phyloP scores from a whole-genome alignment of 1,140 invertebrate species.

The Epicauta chinensis region DNA sequence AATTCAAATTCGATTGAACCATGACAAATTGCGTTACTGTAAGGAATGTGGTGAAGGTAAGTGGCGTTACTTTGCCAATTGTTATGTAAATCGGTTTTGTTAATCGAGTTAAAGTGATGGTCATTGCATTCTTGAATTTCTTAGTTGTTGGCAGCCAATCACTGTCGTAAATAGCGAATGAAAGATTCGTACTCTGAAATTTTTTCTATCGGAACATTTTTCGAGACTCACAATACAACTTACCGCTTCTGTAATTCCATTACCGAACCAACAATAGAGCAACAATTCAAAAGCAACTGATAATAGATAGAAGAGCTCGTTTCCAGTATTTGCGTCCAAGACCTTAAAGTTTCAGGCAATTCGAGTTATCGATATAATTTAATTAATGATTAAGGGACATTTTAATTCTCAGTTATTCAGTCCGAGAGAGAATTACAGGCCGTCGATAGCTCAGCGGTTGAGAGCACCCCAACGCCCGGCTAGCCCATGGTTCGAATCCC shows the following conservation, averaged over 20 bases:
- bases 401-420: too few relatives aligned
- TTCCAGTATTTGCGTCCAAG: slow-evolving; percentile 14
- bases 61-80: slow-evolving; percentile 36
- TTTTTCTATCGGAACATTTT: slow-evolving; percentile 3
- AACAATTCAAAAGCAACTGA: slow-evolving; percentile 30
- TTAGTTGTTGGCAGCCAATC: slow-evolving; percentile 31
- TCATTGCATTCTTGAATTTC: slow-evolving; percentile 31
- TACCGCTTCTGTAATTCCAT: slow-evolving; percentile 33
- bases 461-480: too few relatives aligned
- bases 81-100: slow-evolving; percentile 32
- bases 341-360: slow-evolving; percentile 27
- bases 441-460: too few relatives aligned
- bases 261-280: slow-evolving; percentile 35
- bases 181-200: slow-evolving; percentile 29
- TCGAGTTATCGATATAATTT: too few relatives aligned
- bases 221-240: too few relatives aligned
- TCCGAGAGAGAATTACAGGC: too few relatives aligned
- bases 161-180: slow-evolving; percentile 25
- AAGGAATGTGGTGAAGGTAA: slow-evolving; percentile 32
- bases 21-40: slow-evolving; percentile 24
- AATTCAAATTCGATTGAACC: too few relatives aligned
- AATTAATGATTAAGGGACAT: too few relatives aligned
- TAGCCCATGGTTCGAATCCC: too few relatives aligned
- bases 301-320: slow-evolving; percentile 20
- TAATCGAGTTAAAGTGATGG: slow-evolving; percentile 33